A percentile compares a stretch with the other conserved stretches of the same genome.
Evolutionary conservation across 2,113 vertebrate species (phyloP).

Genomic region (Chionis minor): DNA sequence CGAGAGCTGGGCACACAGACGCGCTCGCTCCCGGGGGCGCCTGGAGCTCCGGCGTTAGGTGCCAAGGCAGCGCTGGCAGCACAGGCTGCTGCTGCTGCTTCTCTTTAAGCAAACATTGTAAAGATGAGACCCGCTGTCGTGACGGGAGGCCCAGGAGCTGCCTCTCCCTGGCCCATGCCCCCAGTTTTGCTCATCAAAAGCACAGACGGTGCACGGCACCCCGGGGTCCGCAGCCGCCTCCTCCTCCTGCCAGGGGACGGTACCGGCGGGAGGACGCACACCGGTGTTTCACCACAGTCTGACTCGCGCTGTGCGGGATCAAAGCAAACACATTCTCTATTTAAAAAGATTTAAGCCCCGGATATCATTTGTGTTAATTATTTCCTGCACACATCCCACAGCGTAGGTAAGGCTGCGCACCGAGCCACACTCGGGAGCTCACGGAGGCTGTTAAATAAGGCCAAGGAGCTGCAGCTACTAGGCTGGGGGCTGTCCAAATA

Average conservation of each 20-base stretch:
- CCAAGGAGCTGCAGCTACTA: background rate
- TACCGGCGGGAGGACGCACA: background rate
- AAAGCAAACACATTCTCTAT: background rate
- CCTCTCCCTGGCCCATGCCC: background rate
- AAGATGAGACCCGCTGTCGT: background rate
- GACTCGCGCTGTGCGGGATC: background rate
- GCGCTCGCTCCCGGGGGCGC: background rate
- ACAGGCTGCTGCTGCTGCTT: background rate
- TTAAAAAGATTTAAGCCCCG: conserved; percentile 4
- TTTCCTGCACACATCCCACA: background rate
- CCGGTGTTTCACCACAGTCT: background rate
- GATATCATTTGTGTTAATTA: conserved; percentile 4
- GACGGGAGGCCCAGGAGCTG: background rate
- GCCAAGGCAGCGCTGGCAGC: background rate
- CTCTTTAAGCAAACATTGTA: background rate
- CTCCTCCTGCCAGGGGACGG: background rate
- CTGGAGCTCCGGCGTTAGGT: background rate
- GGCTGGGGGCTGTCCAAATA: background rate
- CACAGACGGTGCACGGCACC: background rate
- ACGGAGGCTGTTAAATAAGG: background rate
- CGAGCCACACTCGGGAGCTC: background rate
- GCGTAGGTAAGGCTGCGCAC: background rate
- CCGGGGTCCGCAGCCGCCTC: background rate
- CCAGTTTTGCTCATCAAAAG: background rate
- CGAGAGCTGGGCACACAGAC: rapidly evolving